These are phyloP conservation scores for Drosophila ezoana DNA, from an alignment of 2,888 invertebrate species.

Conservation along the genomic window DNA sequence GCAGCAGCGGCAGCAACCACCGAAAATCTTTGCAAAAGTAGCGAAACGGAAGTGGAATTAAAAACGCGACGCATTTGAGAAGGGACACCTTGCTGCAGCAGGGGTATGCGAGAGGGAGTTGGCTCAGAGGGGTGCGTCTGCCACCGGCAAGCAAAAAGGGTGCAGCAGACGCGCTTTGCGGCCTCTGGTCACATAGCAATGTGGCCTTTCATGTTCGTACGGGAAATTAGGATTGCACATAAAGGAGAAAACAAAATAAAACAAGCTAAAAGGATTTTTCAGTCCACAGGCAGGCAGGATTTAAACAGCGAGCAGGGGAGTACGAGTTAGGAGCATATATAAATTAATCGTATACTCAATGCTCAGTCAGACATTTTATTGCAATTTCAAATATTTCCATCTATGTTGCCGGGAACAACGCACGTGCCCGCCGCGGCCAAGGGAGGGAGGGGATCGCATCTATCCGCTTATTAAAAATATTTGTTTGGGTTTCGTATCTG, in stretches of 20 bases:
- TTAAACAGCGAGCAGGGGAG: background rate
- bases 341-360: constrained; percentile 71
- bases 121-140: constrained; percentile 38
- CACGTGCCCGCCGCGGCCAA: constrained; percentile 50
- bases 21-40: constrained; percentile 55
- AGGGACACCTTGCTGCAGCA: constrained; percentile 53
- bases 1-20: constrained; percentile 54
- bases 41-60: constrained; percentile 61
- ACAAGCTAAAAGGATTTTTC: constrained; percentile 64
- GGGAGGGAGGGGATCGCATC: background rate
- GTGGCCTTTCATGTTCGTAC: constrained; percentile 69
- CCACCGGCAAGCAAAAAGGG: constrained; percentile 24
- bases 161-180: constrained; percentile 31
- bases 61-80: constrained; percentile 50
- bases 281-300: constrained; percentile 30
- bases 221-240: constrained; percentile 67
- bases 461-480: constrained; percentile 74
- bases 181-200: constrained; percentile 29
- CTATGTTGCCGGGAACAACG: constrained; percentile 48
- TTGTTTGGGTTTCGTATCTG: constrained; percentile 51
- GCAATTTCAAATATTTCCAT: constrained; percentile 66
- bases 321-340: constrained; percentile 38
- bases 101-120: constrained; percentile 5
- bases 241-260: constrained; percentile 44
- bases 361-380: constrained; percentile 77